Evolutionary conservation across 2,797 vertebrate species (phyloP), one percentile per base, ranked within the genome.

Genomic region (Melanotaenia nigrans): DNA sequence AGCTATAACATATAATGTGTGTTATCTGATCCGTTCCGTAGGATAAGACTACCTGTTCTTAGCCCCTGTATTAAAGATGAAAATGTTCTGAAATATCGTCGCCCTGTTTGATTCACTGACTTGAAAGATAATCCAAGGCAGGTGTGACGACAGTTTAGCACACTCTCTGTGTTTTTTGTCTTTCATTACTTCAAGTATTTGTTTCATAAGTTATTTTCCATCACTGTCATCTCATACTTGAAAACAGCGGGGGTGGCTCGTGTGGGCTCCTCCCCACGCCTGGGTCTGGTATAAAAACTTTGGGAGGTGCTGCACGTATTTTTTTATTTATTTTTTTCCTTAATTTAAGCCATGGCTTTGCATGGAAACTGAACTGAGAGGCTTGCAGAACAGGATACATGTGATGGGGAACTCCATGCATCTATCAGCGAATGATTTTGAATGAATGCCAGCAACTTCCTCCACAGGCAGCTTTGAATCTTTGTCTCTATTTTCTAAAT

Each of bases 271-370:
- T 56, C 61, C 72, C 63, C 58, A 62, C 16, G 55, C 85, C 86
- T 86, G 87, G 87, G 87, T 90, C 82, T 69, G 40, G 87, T 77
- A 84, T 61, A 61, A 81, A 81, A 82, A 81, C 72, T 81, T 85
- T 80, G 78, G 77, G 87, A 90, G 90, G 76, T 82, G 84, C 86
- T 94, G 93, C 93, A 94, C 87, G 92, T 87, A 78, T 0, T 25
- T 65, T 82, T 75, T 81, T 3, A 73, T 0, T 33, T 64, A 81
- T 74, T 81, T 75, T 0, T 40, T 66, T 83, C 71, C 82, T 88
- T 74, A 79, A 91, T 83, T 87, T 75, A 89, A 91, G 90, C 91
- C 92, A 88, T 92, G 92, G 92, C 90, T 94, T 92, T 94, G 93
- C 93, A 94, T 94, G 92, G 92, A 86, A 92, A 92, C 85, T 90